phyloP scores from a whole-genome alignment of 2,797 vertebrate genomes.

The Clangula hyemalis region DNA sequence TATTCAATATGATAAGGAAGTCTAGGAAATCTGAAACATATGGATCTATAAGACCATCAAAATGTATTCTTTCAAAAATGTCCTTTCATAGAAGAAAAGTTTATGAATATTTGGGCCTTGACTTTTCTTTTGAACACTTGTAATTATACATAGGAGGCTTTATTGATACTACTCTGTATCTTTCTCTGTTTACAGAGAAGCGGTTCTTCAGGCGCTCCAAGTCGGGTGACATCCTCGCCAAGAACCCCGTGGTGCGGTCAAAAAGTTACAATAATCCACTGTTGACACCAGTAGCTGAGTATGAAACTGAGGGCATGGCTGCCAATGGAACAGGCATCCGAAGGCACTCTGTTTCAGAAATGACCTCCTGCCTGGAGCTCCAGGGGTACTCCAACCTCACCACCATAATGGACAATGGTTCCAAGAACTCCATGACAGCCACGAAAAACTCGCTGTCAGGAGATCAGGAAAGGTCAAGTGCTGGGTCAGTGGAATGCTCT shows the following conservation, averaged over 20 bases:
- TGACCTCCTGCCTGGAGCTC: slow-evolving; percentile 90
- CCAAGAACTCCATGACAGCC: slow-evolving; percentile 63
- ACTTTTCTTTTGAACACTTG: neutral
- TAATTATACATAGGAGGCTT: accelerated
- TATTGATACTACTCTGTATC: neutral
- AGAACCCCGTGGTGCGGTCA: slow-evolving; percentile 92
- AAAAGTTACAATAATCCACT: slow-evolving; percentile 96
- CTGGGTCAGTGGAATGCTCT: slow-evolving; percentile 75
- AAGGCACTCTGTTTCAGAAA: slow-evolving; percentile 92
- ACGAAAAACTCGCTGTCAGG: slow-evolving; percentile 58
- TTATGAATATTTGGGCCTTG: neutral
- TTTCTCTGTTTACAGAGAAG: slow-evolving; percentile 83
- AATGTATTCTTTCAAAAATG: neutral
- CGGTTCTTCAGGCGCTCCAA: slow-evolving; percentile 82
- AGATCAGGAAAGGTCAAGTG: slow-evolving; percentile 58
- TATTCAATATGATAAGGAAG: neutral
- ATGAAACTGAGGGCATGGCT: slow-evolving; percentile 84
- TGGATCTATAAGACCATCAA: neutral
- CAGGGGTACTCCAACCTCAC: slow-evolving; percentile 82
- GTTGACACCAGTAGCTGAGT: slow-evolving; percentile 91
- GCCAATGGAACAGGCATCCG: slow-evolving; percentile 77
- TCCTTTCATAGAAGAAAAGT: neutral
- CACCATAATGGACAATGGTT: slow-evolving; percentile 70
- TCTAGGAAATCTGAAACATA: neutral
- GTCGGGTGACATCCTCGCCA: slow-evolving; percentile 77